These are phyloP conservation scores for Peromyscus aztecus DNA, from an alignment of 2,797 vertebrate genomes.

Conservation along the genomic window DNA sequence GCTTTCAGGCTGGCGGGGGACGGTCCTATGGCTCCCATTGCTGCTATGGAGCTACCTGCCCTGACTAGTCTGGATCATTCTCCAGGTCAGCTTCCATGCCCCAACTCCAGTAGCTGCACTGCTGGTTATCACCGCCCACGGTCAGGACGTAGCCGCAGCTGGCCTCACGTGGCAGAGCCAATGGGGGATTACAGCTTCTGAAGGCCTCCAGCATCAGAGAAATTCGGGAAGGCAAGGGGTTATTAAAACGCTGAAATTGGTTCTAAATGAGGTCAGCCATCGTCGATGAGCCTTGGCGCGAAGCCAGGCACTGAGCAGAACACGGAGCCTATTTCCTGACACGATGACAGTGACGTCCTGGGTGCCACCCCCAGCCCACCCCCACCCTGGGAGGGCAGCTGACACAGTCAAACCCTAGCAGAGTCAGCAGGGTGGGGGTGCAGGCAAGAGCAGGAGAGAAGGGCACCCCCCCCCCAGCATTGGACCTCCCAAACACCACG, in stretches of 20 bases:
- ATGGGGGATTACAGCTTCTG: neutral
- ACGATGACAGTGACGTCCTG: fast-evolving
- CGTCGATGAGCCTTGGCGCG: conserved; percentile 23
- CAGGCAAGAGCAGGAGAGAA: neutral
- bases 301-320: neutral
- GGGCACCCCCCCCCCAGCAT: too few relatives aligned
- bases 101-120: fast-evolving
- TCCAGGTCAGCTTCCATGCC: fast-evolving
- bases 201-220: neutral
- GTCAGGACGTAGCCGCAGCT: neutral
- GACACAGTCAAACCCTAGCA: fast-evolving
- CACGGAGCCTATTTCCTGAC: neutral
- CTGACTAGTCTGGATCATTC: neutral
- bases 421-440: neutral
- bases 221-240: conserved; percentile 6
- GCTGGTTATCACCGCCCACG: neutral
- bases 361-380: neutral
- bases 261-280: conserved; percentile 69
- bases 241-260: conserved; percentile 63
- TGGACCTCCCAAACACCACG: fast-evolving
- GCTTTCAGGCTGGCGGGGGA: neutral
- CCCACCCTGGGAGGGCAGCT: neutral
- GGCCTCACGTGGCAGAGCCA: conserved; percentile 3
- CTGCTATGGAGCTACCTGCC: neutral
- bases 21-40: neutral